Evolutionary conservation across 2,888 invertebrate species (phyloP).

Genomic region (Coelopa pilipes): DNA sequence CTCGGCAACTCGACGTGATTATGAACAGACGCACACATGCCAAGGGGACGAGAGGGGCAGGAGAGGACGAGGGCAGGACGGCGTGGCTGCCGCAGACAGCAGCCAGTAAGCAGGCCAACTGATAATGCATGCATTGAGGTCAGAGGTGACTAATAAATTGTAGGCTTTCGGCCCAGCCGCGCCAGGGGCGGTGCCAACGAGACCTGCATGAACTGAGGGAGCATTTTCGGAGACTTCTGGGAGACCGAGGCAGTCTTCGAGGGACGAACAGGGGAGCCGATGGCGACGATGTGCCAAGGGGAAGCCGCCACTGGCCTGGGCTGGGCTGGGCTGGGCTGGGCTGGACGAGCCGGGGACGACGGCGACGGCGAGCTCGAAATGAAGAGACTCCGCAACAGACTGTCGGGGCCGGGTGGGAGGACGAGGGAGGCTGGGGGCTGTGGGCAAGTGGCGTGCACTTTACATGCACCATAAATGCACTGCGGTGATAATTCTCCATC

Average conservation of each 20-base stretch:
- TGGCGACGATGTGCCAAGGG: neutral
- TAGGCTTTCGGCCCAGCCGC: constrained; percentile 22
- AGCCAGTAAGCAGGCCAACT: constrained; percentile 38
- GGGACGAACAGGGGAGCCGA: too few species aligned
- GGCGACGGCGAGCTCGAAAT: neutral
- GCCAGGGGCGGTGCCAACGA: constrained; percentile 13
- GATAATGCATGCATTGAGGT: constrained; percentile 64
- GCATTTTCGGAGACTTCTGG: too few species aligned
- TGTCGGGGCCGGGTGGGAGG: too few species aligned
- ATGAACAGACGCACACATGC: constrained; percentile 30
- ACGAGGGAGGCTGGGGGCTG: neutral
- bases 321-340: too few species aligned
- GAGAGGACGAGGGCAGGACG: neutral
- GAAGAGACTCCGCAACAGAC: neutral
- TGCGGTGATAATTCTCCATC: constrained; percentile 36
- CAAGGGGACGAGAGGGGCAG: neutral
- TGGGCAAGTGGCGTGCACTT: constrained; percentile 20
- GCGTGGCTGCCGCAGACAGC: constrained; percentile 21
- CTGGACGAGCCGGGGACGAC: too few species aligned
- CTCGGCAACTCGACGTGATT: constrained; percentile 33
- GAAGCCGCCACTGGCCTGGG: neutral
- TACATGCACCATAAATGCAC: constrained; percentile 33
- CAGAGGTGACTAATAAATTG: constrained; percentile 65
- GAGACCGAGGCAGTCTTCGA: too few species aligned
- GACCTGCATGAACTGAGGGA: neutral